Evolutionary conservation across 2,888 invertebrate species (phyloP).

Genomic region (Eudasyphora cyanicolor): DNA sequence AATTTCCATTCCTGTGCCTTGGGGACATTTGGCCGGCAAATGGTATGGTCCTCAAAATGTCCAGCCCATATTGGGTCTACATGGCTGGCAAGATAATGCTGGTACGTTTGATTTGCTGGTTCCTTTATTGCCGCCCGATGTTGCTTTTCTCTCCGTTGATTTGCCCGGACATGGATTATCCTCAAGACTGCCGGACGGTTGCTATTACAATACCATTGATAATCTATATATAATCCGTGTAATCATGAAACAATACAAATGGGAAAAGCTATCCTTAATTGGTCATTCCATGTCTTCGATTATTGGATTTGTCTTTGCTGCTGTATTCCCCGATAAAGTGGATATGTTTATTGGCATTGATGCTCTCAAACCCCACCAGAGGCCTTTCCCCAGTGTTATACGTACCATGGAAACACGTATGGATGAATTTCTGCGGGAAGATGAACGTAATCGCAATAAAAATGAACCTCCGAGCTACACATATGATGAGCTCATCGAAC

Average conservation of each 20-base stretch:
- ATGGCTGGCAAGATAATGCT: conserved; percentile 91
- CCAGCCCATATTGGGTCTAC: conserved; percentile 85
- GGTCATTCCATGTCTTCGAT: conserved; percentile 87
- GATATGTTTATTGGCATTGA: conserved; percentile 78
- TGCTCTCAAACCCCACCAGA: conserved; percentile 77
- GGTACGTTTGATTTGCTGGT: conserved; percentile 87
- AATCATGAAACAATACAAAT: conserved; percentile 84
- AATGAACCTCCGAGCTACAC: conserved; percentile 84
- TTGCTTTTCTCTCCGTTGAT: conserved; percentile 84
- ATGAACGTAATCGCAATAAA: conserved; percentile 77
- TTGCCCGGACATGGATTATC: conserved; percentile 88
- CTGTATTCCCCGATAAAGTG: conserved; percentile 81
- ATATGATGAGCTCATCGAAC: conserved; percentile 83
- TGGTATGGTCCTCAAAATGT: conserved; percentile 85
- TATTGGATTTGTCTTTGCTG: conserved; percentile 83
- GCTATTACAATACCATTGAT: conserved; percentile 78
- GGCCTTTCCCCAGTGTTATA: conserved; percentile 72
- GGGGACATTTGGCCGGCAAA: conserved; percentile 86
- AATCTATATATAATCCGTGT: conserved; percentile 81
- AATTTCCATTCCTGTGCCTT: conserved; percentile 85
- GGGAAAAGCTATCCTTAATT: conserved; percentile 85
- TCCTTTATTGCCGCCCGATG: conserved; percentile 82
- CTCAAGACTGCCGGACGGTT: conserved; percentile 84
- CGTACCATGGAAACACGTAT: conserved; percentile 78
- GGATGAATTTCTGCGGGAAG: conserved; percentile 81